phyloP scores from a whole-genome alignment of 2,113 vertebrate genomes.

The Xiphorhynchus elegans region DNA sequence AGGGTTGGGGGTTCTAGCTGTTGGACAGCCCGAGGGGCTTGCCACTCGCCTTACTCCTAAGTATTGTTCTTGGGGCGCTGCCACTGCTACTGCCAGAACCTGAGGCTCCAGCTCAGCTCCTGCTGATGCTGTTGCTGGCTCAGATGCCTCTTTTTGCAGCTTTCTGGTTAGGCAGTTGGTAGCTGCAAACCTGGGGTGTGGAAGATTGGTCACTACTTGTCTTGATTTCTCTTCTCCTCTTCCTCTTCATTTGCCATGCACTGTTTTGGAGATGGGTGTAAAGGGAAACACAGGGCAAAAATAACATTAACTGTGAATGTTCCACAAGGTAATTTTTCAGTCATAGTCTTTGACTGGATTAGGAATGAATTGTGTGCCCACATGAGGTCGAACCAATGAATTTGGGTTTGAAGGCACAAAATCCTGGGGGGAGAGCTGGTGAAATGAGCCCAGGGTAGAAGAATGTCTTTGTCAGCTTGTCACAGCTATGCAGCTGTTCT shows the following conservation, averaged over 20 bases:
- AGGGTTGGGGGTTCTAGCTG: neutral
- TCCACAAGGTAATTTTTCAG: neutral
- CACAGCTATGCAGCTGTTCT: neutral
- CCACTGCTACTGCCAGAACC: conserved; percentile 20
- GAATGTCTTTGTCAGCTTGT: neutral
- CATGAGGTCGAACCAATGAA: neutral
- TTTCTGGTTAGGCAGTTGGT: neutral
- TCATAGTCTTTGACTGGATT: neutral
- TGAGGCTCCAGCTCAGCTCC: neutral
- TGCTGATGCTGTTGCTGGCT: conserved; percentile 10
- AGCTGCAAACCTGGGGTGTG: neutral
- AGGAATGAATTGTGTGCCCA: neutral
- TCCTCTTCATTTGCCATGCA: neutral
- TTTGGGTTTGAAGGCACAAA: neutral
- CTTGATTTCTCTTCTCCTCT: neutral
- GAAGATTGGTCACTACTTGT: neutral
- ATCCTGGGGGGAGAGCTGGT: neutral
- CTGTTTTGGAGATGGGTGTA: neutral
- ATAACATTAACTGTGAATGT: neutral
- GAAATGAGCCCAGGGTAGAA: neutral
- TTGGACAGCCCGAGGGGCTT: neutral
- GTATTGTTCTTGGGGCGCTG: conserved; percentile 29
- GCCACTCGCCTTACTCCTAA: neutral
- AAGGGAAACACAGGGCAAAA: neutral
- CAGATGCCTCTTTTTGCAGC: neutral